Evolutionary conservation across 2,888 invertebrate genomes (phyloP), one percentile per base, ranked within the genome.

Genomic region (Cremastinae sp.): DNA sequence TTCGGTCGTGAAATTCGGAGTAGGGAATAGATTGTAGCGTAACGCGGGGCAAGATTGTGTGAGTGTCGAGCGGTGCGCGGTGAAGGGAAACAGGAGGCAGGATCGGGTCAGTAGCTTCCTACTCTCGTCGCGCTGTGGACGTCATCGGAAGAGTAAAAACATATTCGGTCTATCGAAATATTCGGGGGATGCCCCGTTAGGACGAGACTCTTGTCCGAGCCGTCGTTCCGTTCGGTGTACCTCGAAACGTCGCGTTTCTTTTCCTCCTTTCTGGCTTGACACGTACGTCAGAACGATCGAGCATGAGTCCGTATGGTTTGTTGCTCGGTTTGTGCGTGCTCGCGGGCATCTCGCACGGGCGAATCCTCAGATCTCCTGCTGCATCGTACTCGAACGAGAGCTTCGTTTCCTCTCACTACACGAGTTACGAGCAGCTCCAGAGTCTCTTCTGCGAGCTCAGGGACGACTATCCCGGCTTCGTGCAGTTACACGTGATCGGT

Each of bases 401-500:
- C 43, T 89, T 88, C 54, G 74, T 88, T 12, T 71, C 65, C 47
- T 84, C 87, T 1, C 85, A 82, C 20, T 96, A 97, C 87, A 92
- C 92, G 10, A 92, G 93, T 81, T 95, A 96, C 86, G 92, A 94
- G 34, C 94, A 95, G 76, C 90, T 96, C 49, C 92, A 93, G 45
- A 91, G 92, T 78, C 88, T 95, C 62, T 93, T 95, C 58, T 90
- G 91, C 45, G 90, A 93, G 45, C 90, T 96, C 34, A 92, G 92
- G 80, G 87, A 91, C 43, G 91, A 91, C 0, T 95, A 94, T 90
- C 95, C 96, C 38, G 90, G 93, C 74, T 89, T 95, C 61, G 94
- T 94, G 0, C 93, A 93, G 81, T 91, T 95, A 0, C 93, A 94
- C 83, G 93, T 93, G 4, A 93, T 98, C 56, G 99, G 99, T 0